Evolutionary conservation across 2,113 vertebrate species (phyloP).

Genomic region (Symphodus melops): DNA sequence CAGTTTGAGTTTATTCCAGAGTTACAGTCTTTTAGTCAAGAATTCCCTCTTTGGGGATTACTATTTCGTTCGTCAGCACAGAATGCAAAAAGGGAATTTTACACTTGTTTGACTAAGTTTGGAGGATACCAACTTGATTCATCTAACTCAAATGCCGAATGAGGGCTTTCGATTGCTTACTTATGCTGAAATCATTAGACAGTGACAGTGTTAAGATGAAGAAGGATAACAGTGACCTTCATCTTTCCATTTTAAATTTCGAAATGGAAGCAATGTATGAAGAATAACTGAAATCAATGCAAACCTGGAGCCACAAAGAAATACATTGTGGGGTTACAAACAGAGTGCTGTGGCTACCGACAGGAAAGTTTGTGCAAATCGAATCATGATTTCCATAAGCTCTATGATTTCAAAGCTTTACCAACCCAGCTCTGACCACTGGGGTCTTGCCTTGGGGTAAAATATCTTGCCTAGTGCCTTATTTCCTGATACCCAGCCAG

Average conservation of each 20-base stretch:
- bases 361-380: too few relatives aligned
- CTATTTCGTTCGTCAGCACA: background rate
- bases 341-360: too few relatives aligned
- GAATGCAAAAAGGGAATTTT: background rate
- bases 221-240: background rate
- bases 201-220: background rate
- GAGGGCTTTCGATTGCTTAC: background rate
- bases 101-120: background rate
- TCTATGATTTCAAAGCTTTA: too few relatives aligned
- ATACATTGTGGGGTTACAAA: too few relatives aligned
- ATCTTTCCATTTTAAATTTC: too few relatives aligned
- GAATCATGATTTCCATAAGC: too few relatives aligned
- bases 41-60: background rate
- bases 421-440: too few relatives aligned
- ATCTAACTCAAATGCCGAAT: too few relatives aligned
- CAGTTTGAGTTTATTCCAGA: conserved; percentile 5
- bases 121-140: background rate
- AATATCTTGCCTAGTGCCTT: too few relatives aligned
- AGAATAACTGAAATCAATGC: too few relatives aligned
- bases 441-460: background rate
- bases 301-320: too few relatives aligned
- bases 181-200: background rate
- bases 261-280: too few relatives aligned
- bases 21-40: background rate
- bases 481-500: background rate